Evolutionary conservation across 2,888 invertebrate species (phyloP), one percentile per base, ranked within the genome.

Genomic region (Bellardia pandia): DNA sequence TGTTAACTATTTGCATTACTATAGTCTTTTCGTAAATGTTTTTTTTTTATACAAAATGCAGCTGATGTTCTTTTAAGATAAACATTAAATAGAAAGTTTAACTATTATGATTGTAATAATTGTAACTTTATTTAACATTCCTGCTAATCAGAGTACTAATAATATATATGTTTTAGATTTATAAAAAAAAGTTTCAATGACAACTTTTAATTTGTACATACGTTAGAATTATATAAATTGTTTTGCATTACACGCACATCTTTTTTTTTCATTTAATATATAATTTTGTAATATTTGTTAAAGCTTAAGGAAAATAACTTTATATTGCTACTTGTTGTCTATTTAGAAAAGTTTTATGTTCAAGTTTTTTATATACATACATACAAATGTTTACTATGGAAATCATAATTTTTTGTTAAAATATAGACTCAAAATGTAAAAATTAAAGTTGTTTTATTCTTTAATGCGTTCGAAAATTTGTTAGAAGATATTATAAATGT

Each of bases 71-170:
- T 6, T 62, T 23, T 51, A 53, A 58, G 56, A 30, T 48, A 40
- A 48, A 23, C 30, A 60, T 11, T 33, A 72, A 79, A 66, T 7
- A 8, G 68, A 40, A 42, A 30, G 37, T 42, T 56, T 71, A 64
- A 74, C 40, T 30, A 42, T 45, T 13, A 45, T 66, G n/a, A 33
- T 80, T 40, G 13, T 53, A 58, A 51, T 56, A 53, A 71, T 1
- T 69, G 37, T 33, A 37, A 40, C 23, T 56, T 64, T 53, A 45
- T 78, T 75, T 84, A 81, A 86, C 89, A 89, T 89, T 89, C 89
- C 89, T 88, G 88, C 89, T 89, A 68, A 86, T 66, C 83, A 74
- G 86, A 89, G 78, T 86, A 76, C 85, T 86, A 87, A 45, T 33
- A 40, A 4, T 74, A 40, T 79, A 62, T 60, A 60, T 81, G 74